A percentile compares a stretch with the other conserved stretches of the same genome.
phyloP scores from a whole-genome alignment of 2,797 vertebrate genomes.

The Lutjanus argentimaculatus region DNA sequence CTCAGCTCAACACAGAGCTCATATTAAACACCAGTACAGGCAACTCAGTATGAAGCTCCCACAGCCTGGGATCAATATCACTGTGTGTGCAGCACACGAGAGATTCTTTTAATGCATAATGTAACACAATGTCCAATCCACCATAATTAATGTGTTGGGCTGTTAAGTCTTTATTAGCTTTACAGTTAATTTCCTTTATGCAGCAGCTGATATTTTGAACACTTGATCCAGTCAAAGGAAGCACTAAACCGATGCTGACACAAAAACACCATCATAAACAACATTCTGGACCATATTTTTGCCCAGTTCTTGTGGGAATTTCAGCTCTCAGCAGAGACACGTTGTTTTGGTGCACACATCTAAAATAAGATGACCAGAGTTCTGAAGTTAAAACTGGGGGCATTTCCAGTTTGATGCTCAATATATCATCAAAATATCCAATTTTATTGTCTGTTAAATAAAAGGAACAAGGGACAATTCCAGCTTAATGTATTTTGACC shows the following conservation, averaged over 20 bases:
- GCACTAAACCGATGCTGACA: neutral
- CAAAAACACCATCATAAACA: neutral
- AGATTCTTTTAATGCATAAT: neutral
- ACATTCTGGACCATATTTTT: neutral
- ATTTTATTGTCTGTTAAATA: too few relatives aligned
- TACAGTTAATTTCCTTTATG: neutral
- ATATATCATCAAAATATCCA: too few relatives aligned
- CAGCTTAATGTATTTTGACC: too few relatives aligned
- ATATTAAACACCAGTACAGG: slow-evolving; percentile 19
- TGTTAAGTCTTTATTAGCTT: slow-evolving; percentile 13
- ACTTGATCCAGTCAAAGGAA: neutral
- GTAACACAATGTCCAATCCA: neutral
- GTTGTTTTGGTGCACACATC: neutral
- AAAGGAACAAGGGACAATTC: too few relatives aligned
- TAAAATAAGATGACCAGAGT: too few relatives aligned
- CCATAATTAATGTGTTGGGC: neutral
- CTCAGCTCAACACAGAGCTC: slow-evolving; percentile 28
- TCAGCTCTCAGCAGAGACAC: neutral
- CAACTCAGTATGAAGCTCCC: neutral
- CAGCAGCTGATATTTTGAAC: neutral
- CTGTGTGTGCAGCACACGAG: neutral
- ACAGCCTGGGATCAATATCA: neutral
- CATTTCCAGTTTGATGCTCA: too few relatives aligned
- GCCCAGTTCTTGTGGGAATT: neutral
- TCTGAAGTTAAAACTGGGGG: too few relatives aligned